Percentiles rank a stretch among this genome's conserved stretches.
These are phyloP conservation scores for Trichonephila clavipes DNA, from an alignment of 1,140 invertebrate genomes.

Conservation along the genomic window DNA sequence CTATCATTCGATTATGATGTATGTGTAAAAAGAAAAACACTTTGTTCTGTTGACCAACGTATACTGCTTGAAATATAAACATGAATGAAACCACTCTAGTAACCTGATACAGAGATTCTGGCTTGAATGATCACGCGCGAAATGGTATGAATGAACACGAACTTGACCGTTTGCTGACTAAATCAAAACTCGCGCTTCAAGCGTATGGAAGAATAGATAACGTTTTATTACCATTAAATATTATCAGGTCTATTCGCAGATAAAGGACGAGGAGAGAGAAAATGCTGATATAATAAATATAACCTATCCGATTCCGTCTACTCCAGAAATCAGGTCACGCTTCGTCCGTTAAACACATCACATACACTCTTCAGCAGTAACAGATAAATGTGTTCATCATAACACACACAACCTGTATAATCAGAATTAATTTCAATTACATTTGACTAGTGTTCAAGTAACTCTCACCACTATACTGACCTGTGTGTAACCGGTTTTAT, in stretches of 20 bases:
- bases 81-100: no score
- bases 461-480: no score
- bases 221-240: background rate
- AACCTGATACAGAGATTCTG: no score
- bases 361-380: background rate
- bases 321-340: background rate
- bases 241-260: slow-evolving; percentile 1
- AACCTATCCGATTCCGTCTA: background rate
- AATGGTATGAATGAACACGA: background rate
- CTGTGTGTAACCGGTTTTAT: no score
- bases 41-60: no score
- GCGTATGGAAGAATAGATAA: background rate
- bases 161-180: background rate
- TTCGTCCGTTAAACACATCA: background rate
- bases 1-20: no score
- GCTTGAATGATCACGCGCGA: background rate
- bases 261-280: background rate
- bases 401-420: no score
- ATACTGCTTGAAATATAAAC: no score
- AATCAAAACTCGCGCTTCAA: slow-evolving; percentile 3
- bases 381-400: no score
- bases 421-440: no score
- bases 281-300: background rate
- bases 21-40: no score
- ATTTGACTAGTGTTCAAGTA: no score